These are phyloP conservation scores for Tonatia bakeri DNA, from an alignment of 2,113 vertebrate genomes.

Conservation along the genomic window DNA sequence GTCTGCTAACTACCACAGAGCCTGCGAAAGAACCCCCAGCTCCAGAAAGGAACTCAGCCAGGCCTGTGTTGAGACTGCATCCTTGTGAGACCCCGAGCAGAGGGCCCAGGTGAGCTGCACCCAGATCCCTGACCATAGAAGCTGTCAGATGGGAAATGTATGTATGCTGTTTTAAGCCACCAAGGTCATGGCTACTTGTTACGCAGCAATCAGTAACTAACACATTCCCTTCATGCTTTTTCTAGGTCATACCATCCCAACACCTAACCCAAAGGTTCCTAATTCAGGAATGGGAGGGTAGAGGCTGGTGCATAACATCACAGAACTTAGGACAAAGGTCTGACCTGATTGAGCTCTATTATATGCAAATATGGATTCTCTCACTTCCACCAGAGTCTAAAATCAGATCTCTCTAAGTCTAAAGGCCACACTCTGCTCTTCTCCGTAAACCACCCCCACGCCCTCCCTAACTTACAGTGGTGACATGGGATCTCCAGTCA, in stretches of 20 bases:
- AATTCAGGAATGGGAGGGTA: not conserved
- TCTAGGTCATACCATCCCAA: not conserved
- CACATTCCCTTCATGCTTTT: not conserved
- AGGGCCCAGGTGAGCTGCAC: not conserved
- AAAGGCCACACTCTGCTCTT: not conserved
- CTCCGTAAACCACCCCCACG: accelerated
- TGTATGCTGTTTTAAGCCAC: not conserved
- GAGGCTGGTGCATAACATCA: not conserved
- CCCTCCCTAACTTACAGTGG: not conserved
- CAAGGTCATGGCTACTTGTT: not conserved
- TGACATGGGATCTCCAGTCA: not conserved
- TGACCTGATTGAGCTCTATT: not conserved
- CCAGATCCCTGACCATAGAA: not conserved
- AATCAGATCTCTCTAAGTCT: not conserved
- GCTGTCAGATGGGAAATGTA: not conserved
- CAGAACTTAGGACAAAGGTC: not conserved
- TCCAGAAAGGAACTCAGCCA: not conserved
- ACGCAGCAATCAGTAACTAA: not conserved
- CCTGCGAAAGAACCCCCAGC: not conserved
- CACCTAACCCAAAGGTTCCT: not conserved
- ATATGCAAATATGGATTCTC: not conserved
- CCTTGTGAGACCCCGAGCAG: not conserved
- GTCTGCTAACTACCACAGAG: not conserved
- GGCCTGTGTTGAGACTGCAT: not conserved
- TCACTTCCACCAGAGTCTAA: not conserved